Evolutionary conservation across 2,113 vertebrate genomes (phyloP).

Genomic region (zebrafish (Danio rerio)): DNA sequence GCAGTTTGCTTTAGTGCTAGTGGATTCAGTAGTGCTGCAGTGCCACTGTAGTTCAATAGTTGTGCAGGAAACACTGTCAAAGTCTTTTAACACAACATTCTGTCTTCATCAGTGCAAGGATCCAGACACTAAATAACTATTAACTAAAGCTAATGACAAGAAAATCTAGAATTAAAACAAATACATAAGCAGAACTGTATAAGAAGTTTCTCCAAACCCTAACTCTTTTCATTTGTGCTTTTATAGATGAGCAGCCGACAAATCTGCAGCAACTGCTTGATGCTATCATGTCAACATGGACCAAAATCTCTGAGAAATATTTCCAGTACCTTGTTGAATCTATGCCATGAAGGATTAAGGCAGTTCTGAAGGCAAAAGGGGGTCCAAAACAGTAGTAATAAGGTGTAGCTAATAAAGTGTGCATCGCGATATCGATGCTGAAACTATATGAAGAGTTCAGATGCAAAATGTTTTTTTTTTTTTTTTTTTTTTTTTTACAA

Average conservation of each 20-base stretch:
- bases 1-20: not conserved
- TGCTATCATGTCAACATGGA: no score
- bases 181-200: not conserved
- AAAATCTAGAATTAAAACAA: not conserved
- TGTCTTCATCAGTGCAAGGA: constrained; percentile 8
- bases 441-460: no score
- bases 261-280: no score
- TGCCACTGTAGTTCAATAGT: not conserved
- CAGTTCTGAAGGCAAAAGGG: no score
- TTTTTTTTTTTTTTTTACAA: no score
- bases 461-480: not conserved
- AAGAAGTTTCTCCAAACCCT: not conserved
- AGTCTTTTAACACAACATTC: not conserved
- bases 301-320: no score
- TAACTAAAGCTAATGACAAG: not conserved
- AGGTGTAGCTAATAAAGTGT: no score
- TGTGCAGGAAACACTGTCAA: not conserved
- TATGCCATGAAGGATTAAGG: no score
- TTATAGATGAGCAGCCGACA: no score
- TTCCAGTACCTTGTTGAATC: no score
- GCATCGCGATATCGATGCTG: no score
- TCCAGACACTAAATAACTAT: not conserved
- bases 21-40: not conserved
- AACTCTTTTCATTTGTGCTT: not conserved
- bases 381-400: no score